Base-by-base conservation (phyloP, 1,140 invertebrate species). In the Drosophila pruinosa region DNA sequence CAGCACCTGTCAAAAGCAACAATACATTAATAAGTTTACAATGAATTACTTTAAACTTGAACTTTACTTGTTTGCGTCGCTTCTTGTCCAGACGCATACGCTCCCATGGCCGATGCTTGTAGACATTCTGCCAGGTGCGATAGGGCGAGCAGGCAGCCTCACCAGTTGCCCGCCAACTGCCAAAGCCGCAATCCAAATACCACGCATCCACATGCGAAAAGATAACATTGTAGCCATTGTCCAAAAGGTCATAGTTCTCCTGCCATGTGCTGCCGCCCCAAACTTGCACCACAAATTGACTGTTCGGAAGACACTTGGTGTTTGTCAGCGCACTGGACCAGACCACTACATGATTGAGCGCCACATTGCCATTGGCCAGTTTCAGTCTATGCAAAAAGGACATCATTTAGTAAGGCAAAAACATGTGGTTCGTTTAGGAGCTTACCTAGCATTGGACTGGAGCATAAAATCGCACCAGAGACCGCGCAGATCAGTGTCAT, bases 161-260 rank as follows among this genome's bases (percentile, higher is more conserved):
- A 0, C 62, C 93, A 73, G 75, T 92, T 89, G 89, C 95, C 4
- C 96, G 92, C 96, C 96, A 97, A 38, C 93, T 94, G 1, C 95
- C 95, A 81, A 96, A 96, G 0, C 96, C 96, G 76, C 96, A 97
- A 78, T 97, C 96, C 53, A 97, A 92, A 91, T 97, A 97, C 96
- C 95, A 97, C 1, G 95, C 95, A 82, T 97, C 96, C 22, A 96
- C 95, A 82, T 97, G 96, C 0, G 96, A 97, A 26, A 96, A 91
- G 22, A 97, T 95, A n/a, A 96, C 93, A 14, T 95, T 93, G 89
- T 95, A 96, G 0, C 95, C 95, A 53, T 95, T 94, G 56, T 94
- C 93, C 3, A 96, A 81, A 0, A 97, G 91, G 48, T 95, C 95
- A 0, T 93, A 92, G 3, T 96, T 96, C 75, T 96, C 94, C 0